Percentiles rank a stretch among this genome's conserved stretches.
Evolutionary conservation across 2,113 vertebrate genomes (phyloP).

Genomic region (Condylura cristata): DNA sequence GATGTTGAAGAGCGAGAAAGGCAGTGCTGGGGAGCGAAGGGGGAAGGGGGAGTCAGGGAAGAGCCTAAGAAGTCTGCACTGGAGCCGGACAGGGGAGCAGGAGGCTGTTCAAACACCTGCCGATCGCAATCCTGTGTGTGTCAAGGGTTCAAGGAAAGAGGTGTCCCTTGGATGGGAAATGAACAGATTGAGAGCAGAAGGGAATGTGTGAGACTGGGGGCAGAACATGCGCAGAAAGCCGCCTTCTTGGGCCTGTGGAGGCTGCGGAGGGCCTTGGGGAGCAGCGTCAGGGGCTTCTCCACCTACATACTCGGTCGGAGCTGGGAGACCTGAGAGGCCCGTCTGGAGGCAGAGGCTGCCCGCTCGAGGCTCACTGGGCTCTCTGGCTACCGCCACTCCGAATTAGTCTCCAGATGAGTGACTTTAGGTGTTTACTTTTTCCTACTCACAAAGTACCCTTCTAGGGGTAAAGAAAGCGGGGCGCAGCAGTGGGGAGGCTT

Average conservation of each 20-base stretch:
- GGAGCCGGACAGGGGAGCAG: neutral
- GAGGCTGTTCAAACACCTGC: neutral
- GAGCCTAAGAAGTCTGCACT: neutral
- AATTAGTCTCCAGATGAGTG: neutral
- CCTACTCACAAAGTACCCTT: neutral
- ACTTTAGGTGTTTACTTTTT: neutral
- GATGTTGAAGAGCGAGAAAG: neutral
- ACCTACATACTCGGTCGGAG: neutral
- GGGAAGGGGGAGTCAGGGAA: neutral
- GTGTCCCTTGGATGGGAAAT: neutral
- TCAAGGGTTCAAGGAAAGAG: neutral
- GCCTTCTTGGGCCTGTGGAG: rapidly evolving
- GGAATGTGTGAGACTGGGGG: neutral
- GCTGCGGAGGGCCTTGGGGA: neutral
- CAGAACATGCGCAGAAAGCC: neutral
- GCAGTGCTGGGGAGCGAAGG: neutral
- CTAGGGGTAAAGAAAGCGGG: neutral
- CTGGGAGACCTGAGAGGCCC: neutral
- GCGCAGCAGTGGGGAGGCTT: neutral
- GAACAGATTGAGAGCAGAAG: neutral
- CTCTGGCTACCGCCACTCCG: neutral
- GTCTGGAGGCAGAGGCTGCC: neutral
- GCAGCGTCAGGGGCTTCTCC: neutral
- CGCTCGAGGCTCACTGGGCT: neutral
- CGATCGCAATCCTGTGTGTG: neutral